Conservation (phyloP, 2,113 vertebrate genomes). For the Megaptera novaeangliae region DNA sequence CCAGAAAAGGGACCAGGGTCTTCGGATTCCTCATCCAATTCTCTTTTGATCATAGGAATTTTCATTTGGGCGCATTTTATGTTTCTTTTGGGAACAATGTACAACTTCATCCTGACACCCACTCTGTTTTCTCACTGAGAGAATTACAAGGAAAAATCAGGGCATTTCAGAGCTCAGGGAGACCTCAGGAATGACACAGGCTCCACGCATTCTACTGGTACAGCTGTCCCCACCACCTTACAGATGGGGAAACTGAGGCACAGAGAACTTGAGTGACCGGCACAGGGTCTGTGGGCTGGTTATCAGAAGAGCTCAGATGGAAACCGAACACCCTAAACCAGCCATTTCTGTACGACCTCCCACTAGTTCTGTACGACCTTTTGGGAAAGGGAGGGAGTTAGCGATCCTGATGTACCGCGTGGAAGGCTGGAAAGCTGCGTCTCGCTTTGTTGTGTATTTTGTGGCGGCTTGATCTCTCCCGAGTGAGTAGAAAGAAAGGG, state of each 20-base stretch:
- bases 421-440: neutral
- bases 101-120: neutral
- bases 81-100: neutral
- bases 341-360: neutral
- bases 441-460: neutral
- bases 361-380: accelerated
- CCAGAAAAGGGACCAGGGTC: neutral
- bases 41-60: neutral
- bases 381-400: neutral
- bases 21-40: neutral
- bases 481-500: slow-evolving; percentile 40
- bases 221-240: accelerated
- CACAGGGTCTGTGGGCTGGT: accelerated
- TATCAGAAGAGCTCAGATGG: neutral
- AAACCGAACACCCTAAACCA: accelerated
- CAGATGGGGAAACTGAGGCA: accelerated
- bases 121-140: neutral
- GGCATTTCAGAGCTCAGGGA: neutral
- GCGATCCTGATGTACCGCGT: accelerated
- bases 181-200: neutral
- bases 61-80: neutral
- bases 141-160: neutral
- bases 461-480: neutral
- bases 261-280: accelerated
- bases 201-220: accelerated